Percentiles rank a stretch among this genome's conserved stretches.
These are phyloP conservation scores for Pseudopipra pipra DNA, from an alignment of 2,113 vertebrate species.

Conservation along the genomic window DNA sequence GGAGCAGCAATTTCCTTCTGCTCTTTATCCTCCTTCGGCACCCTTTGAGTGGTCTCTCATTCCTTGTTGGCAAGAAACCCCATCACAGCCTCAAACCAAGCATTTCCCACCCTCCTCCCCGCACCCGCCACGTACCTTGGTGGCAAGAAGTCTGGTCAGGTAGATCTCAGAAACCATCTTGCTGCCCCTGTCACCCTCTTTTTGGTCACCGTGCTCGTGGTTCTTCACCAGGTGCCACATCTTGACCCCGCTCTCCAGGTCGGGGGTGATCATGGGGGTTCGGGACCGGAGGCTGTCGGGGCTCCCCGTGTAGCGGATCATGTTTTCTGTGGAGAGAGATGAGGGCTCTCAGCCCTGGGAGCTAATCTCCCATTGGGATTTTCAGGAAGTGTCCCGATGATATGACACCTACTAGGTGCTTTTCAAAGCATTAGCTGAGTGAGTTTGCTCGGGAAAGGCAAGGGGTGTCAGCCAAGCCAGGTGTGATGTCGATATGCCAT, in stretches of 20 bases:
- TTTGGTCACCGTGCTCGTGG: constrained; percentile 97
- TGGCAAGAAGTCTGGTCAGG: constrained; percentile 93
- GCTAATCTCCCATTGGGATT: not conserved
- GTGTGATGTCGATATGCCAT: fast-evolving
- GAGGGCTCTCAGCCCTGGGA: not conserved
- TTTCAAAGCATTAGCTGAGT: not conserved
- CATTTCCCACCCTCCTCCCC: not conserved
- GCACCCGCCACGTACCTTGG: constrained; percentile 81
- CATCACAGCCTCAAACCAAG: not conserved
- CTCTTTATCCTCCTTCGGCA: not conserved
- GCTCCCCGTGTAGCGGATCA: constrained; percentile 98
- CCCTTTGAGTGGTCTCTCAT: not conserved
- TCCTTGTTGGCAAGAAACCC: not conserved
- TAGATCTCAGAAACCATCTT: constrained; percentile 99
- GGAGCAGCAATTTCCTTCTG: not conserved
- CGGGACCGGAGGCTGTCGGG: constrained; percentile 96
- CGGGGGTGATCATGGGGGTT: constrained; percentile 96
- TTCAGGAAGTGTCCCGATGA: not conserved
- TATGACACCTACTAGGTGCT: fast-evolving
- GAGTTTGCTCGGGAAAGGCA: not conserved
- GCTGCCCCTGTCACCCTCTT: constrained; percentile 95
- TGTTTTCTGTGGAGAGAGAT: constrained; percentile 83
- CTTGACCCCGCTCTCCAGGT: constrained; percentile 95
- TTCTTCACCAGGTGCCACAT: constrained; percentile 99
- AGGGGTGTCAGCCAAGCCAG: not conserved